Percentiles rank a stretch among this genome's conserved stretches.
phyloP scores from a whole-genome alignment of 2,797 vertebrate genomes.

The Ibycter americanus region DNA sequence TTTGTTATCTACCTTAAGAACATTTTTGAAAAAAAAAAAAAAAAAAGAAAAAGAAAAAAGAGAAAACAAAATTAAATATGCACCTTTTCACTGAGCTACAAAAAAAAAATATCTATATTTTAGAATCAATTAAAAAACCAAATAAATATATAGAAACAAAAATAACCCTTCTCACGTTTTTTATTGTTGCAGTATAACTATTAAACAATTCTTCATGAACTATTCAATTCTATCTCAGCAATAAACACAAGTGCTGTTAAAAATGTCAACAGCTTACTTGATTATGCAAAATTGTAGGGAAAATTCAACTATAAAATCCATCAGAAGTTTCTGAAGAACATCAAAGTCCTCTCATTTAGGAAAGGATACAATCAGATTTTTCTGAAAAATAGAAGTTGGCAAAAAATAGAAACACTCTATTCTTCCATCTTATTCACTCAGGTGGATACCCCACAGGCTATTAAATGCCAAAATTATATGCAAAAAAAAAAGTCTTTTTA shows the following conservation, averaged over 20 bases:
- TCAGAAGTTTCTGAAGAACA: slow-evolving; percentile 72
- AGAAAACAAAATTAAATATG: background rate
- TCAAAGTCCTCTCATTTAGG: slow-evolving; percentile 69
- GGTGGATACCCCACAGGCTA: slow-evolving; percentile 49
- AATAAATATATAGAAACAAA: slow-evolving; percentile 7
- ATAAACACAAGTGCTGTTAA: slow-evolving; percentile 68
- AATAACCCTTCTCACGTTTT: background rate
- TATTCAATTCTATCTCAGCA: slow-evolving; percentile 45
- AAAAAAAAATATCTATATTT: background rate
- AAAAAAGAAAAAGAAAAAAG: background rate
- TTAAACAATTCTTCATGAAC: slow-evolving; percentile 25
- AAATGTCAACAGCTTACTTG: slow-evolving; percentile 70
- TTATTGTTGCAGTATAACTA: background rate
- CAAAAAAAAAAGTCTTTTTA: slow-evolving; percentile 12
- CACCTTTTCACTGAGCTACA: background rate
- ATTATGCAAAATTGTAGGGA: slow-evolving; percentile 68
- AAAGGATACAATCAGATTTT: slow-evolving; percentile 70
- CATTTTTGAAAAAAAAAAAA: background rate
- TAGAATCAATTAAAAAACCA: background rate
- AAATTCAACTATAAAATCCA: slow-evolving; percentile 71
- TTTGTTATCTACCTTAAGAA: slow-evolving; percentile 2
- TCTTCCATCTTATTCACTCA: slow-evolving; percentile 53
- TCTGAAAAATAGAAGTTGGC: slow-evolving; percentile 72
- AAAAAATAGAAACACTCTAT: slow-evolving; percentile 62
- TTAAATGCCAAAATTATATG: slow-evolving; percentile 21